Base-by-base conservation (phyloP, 2,797 vertebrate species). In the Pseudomugil gertrudae region DNA sequence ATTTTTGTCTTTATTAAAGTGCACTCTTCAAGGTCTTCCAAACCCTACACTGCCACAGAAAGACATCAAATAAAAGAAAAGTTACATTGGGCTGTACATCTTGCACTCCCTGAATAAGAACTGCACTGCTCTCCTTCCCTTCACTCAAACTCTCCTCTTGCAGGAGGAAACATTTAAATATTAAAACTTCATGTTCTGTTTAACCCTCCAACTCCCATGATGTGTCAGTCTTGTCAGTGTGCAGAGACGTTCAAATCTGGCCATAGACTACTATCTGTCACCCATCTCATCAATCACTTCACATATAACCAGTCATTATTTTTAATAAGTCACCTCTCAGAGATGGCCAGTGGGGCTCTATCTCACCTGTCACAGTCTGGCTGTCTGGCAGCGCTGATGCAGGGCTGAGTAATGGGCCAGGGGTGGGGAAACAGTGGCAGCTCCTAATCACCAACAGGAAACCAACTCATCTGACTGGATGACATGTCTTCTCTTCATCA, bases 201-300 rank as follows among this genome's bases (percentile, higher is more conserved):
- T 61, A n/a, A 19, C 64, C 51, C 51, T 68, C 64, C 29, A 1
- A 65, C 55, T 57, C 64, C 54, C 50, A 32, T 9, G 4, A 45
- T 32, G 21, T 76, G 86, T 71, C 82, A 80, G 54, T 73, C 63
- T 78, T 62, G 72, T 80, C 78, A 57, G 40, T 58, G 67, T 62
- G 69, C 38, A 54, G 61, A 62, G 62, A 74, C 3, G 55, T 76
- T 72, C 74, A 78, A 73, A 88, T 85, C 72, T 74, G 88, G 81
- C 81, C 29, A 40, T 5, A 24, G 72, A 83, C 76, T 55, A 74
- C 62, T 21, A 51, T 76, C 84, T 81, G 79, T 85, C 83, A 81
- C 4, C 63, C 27, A 36, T 67, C 84, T 86, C 85, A 84, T 90
- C 85, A 89, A 83, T 90, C 86, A 86, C 66, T 69, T 79, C 73